Evolutionary conservation across 2,113 vertebrate species (phyloP).

Genomic region (Megaceryle torquata): DNA sequence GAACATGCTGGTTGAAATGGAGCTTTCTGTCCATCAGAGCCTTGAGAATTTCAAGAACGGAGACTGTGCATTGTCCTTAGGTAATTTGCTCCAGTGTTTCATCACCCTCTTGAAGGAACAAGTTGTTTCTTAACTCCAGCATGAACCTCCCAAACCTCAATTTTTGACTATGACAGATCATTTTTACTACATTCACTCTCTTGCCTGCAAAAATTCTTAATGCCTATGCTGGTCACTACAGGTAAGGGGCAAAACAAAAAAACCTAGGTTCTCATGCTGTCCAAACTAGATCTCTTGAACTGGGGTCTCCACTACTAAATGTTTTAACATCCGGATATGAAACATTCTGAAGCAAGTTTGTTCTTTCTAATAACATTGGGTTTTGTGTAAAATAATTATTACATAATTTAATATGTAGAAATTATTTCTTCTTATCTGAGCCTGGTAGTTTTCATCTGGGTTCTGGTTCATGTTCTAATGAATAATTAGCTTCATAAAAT

Average conservation of each 20-base stretch:
- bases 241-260: background rate
- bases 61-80: background rate
- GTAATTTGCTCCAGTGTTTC: background rate
- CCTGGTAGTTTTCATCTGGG: background rate
- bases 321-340: background rate
- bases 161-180: background rate
- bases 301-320: background rate
- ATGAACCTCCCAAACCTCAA: background rate
- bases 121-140: background rate
- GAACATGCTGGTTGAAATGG: background rate
- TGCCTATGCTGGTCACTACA: rapidly evolving
- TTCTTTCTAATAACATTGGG: background rate
- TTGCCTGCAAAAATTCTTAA: background rate
- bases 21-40: background rate
- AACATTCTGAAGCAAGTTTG: background rate
- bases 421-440: background rate
- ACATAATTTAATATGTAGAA: background rate
- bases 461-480: background rate
- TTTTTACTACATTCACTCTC: background rate
- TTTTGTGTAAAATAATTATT: background rate
- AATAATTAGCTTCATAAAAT: background rate
- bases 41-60: background rate
- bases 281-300: background rate
- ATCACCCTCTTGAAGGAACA: background rate
- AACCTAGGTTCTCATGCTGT: background rate